phyloP scores from a whole-genome alignment of 1,140 invertebrate species.

The Thrips palmi region DNA sequence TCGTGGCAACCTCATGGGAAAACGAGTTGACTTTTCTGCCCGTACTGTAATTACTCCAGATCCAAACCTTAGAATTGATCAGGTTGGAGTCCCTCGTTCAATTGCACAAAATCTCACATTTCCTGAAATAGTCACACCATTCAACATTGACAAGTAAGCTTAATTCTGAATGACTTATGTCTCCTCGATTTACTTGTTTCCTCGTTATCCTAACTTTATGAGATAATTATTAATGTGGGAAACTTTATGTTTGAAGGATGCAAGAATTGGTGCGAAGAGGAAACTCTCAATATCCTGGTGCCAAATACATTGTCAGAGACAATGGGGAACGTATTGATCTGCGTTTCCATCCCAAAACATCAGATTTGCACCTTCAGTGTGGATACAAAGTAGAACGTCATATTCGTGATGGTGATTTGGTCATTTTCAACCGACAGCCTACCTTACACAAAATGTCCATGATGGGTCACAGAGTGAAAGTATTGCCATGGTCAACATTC shows the following conservation, averaged over 20 bases:
- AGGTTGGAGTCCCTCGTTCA: conserved; percentile 93
- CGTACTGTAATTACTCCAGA: conserved; percentile 99
- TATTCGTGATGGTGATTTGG: conserved; percentile 92
- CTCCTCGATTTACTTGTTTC: neutral
- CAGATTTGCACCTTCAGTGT: conserved; percentile 95
- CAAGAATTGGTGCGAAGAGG: conserved; percentile 88
- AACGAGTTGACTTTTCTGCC: conserved; percentile 98
- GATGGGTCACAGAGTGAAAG: conserved; percentile 99
- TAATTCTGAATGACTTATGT: conserved; percentile 6
- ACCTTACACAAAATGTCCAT: conserved; percentile 99
- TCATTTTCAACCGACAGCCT: conserved; percentile 99
- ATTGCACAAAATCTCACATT: conserved; percentile 99
- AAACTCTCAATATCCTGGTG: conserved; percentile 96
- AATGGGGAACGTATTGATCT: conserved; percentile 98
- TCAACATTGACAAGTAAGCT: conserved; percentile 82
- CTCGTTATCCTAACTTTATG: neutral
- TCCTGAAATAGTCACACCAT: conserved; percentile 97
- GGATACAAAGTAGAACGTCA: conserved; percentile 97
- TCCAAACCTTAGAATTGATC: conserved; percentile 95
- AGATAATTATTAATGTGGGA: conserved; percentile 8
- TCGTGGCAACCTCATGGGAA: conserved; percentile 98
- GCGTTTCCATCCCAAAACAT: conserved; percentile 93
- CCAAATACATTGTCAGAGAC: conserved; percentile 97
- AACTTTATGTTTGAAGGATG: conserved; percentile 45
- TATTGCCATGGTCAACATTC: conserved; percentile 96